phyloP scores from a whole-genome alignment of 2,888 invertebrate genomes.

The Dinocampus coccinellae region DNA sequence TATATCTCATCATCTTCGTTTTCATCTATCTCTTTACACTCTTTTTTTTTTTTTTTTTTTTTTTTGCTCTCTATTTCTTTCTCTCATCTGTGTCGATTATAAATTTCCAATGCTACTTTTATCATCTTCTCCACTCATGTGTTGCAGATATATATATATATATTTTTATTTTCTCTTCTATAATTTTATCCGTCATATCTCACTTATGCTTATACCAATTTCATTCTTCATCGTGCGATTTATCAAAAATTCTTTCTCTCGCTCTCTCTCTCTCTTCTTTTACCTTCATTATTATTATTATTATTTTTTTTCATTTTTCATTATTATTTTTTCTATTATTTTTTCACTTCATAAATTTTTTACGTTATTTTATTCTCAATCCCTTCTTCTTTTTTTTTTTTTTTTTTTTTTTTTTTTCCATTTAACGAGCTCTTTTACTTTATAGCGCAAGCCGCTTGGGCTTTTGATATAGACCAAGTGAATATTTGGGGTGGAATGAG shows the following conservation, averaged over 20 bases:
- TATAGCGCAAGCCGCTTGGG: slow-evolving; percentile 11
- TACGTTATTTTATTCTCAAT: not conserved
- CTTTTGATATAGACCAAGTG: slow-evolving; percentile 2
- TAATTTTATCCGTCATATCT: not conserved
- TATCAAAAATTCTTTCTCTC: not conserved
- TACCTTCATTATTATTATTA: too few relatives aligned
- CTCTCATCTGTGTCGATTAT: slow-evolving; percentile 30
- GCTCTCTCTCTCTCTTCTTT: not conserved
- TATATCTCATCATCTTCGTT: not conserved
- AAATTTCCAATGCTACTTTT: slow-evolving; percentile 29
- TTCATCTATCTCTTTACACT: not conserved
- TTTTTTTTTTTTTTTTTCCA: not conserved
- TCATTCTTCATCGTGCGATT: not conserved
- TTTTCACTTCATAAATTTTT: not conserved
- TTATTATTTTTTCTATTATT: not conserved
- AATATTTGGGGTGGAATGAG: not conserved
- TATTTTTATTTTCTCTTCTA: not conserved
- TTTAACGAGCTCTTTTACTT: slow-evolving; percentile 2
- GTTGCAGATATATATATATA: not conserved
- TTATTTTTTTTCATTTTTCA: not conserved
- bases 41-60: too few relatives aligned
- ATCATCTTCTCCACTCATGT: not conserved
- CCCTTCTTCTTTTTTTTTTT: not conserved
- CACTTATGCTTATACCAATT: not conserved
- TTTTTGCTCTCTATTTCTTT: not conserved